Evolutionary conservation across 2,888 invertebrate species (phyloP), one percentile per base, ranked within the genome.

Genomic region (Chesias legatella): DNA sequence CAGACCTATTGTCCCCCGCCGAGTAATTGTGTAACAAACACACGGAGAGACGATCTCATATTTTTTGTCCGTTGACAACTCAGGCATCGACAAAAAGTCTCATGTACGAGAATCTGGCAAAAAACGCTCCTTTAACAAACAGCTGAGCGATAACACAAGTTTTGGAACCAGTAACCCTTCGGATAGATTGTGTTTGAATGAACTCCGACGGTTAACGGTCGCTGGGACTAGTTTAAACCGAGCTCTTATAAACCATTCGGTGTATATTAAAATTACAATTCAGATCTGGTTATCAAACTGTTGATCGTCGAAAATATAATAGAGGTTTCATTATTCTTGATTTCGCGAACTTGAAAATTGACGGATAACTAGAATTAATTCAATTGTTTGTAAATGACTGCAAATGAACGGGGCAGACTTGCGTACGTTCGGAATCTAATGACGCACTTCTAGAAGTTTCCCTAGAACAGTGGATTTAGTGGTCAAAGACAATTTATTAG

Each of bases 11-110:
- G 67, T 71, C 80, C 76, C 81, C 81, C 80, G 60, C 75, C 52
- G 63, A 63, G 78, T 48, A 48, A 59, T 66, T 65, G 67, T 63
- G 67, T 74, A 81, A 73, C 80, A 79, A 81, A 73, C 80, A 79
- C 78, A 65, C 79, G 67, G 66, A 56, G 73, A 43, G 29, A 35
- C 58, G 60, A 68, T 67, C 73, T 63, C 59, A 59, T 60, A 56
- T 73, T 83, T 81, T 81, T 81, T 80, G 71, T 71, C 53, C 48
- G 60, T 58, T 62, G 62, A 60, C 67, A 62, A 68, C 67, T 64
- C 63, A 33, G 56, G 56, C 51, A 53, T 43, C 44, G 53, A 64
- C 56, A 73, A 76, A 77, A 67, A 53, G 52, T 58, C 64, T 67
- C 70, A 69, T 72, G 73, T 68, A 63, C 51, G 43, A 34, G 48